Percentiles rank a stretch among this genome's conserved stretches.
These are phyloP conservation scores for Mesitornis unicolor DNA, from an alignment of 2,113 vertebrate genomes.

Conservation along the genomic window DNA sequence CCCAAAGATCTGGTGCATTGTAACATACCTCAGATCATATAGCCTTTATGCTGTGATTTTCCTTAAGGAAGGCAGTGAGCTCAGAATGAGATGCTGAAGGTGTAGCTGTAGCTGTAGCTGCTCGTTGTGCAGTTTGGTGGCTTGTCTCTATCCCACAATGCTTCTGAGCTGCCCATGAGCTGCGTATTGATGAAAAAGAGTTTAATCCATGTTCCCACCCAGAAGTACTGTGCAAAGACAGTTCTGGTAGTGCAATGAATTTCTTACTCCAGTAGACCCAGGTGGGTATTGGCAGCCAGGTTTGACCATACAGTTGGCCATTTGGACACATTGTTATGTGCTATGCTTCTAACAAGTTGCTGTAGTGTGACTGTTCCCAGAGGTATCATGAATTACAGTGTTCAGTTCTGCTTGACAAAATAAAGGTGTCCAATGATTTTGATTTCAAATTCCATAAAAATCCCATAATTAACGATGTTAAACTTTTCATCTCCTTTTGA, in stretches of 20 bases:
- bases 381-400: background rate
- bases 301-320: background rate
- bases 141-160: background rate
- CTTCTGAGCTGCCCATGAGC: background rate
- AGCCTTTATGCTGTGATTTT: background rate
- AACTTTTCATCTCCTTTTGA: background rate
- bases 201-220: background rate
- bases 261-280: background rate
- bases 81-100: background rate
- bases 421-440: background rate
- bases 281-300: background rate
- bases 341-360: background rate
- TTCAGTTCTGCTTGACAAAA: background rate
- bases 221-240: background rate
- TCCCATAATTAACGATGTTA: background rate
- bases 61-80: background rate
- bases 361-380: background rate
- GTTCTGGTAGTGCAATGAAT: background rate
- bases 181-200: fast-evolving
- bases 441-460: background rate
- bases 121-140: background rate
- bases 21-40: background rate
- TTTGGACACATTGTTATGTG: fast-evolving
- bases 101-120: background rate
- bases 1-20: background rate